These are phyloP conservation scores for Budorcas taxicolor DNA, from an alignment of 2,113 vertebrate species.

Conservation along the genomic window DNA sequence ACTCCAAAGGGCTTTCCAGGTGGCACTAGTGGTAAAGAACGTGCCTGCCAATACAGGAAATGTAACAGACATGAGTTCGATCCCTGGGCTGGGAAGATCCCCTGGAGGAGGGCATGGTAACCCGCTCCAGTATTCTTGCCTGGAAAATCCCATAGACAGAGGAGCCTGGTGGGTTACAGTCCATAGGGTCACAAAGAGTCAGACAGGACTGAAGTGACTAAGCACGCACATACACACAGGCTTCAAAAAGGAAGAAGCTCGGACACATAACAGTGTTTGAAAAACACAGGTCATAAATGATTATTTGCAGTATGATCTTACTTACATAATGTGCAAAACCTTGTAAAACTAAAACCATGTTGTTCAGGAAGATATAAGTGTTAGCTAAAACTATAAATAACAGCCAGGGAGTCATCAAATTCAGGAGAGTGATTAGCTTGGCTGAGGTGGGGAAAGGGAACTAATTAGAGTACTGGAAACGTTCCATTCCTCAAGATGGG, in stretches of 20 bases:
- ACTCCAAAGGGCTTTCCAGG: background rate
- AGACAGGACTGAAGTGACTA: background rate
- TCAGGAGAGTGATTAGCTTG: background rate
- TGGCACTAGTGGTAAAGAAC: background rate
- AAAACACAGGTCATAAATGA: background rate
- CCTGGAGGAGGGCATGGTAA: background rate
- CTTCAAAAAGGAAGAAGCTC: background rate
- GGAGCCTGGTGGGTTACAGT: background rate
- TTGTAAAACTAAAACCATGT: background rate
- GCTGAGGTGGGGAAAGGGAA: too few relatives aligned
- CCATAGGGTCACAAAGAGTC: background rate
- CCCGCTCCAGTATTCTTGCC: background rate
- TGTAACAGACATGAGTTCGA: background rate
- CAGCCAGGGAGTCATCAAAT: background rate
- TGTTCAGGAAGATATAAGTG: background rate
- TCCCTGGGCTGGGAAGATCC: background rate
- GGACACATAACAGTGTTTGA: too few relatives aligned
- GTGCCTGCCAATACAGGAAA: background rate
- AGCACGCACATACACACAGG: background rate
- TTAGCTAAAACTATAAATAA: background rate
- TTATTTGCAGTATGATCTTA: background rate
- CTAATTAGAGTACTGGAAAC: rapidly evolving
- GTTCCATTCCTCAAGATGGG: background rate
- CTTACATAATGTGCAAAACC: background rate
- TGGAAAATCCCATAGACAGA: background rate